Conservation (phyloP, 2,113 vertebrate species). For the Meles meles region DNA sequence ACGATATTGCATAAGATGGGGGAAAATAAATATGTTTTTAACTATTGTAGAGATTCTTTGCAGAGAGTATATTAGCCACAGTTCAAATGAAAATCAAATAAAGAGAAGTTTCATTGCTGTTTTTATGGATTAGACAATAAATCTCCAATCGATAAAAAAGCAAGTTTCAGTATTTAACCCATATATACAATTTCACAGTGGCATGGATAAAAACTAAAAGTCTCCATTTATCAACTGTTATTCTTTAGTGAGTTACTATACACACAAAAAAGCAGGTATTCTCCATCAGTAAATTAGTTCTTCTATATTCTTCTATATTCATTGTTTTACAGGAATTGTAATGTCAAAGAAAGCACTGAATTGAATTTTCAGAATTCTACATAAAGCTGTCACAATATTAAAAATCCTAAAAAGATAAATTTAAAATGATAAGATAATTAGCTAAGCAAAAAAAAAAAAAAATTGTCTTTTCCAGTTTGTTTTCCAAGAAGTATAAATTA, state of each 20-base stretch:
- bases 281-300: neutral
- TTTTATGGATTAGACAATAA: neutral
- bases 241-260: neutral
- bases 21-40: conserved; percentile 17
- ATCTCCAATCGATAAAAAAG: neutral
- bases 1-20: neutral
- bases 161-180: neutral
- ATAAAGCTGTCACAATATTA: neutral
- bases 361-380: neutral
- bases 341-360: neutral
- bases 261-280: neutral
- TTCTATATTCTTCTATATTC: neutral
- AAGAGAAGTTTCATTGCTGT: neutral
- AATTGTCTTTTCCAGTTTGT: neutral
- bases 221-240: neutral
- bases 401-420: conserved; percentile 16
- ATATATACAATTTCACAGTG: neutral
- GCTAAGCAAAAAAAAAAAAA: neutral
- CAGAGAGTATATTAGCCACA: neutral
- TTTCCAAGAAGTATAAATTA: conserved; percentile 10
- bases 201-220: neutral
- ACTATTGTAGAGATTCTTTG: neutral
- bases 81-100: conserved; percentile 13
- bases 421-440: conserved; percentile 16
- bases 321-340: neutral